phyloP scores from a whole-genome alignment of 2,797 vertebrate species.

The Diplodus puntazzo region DNA sequence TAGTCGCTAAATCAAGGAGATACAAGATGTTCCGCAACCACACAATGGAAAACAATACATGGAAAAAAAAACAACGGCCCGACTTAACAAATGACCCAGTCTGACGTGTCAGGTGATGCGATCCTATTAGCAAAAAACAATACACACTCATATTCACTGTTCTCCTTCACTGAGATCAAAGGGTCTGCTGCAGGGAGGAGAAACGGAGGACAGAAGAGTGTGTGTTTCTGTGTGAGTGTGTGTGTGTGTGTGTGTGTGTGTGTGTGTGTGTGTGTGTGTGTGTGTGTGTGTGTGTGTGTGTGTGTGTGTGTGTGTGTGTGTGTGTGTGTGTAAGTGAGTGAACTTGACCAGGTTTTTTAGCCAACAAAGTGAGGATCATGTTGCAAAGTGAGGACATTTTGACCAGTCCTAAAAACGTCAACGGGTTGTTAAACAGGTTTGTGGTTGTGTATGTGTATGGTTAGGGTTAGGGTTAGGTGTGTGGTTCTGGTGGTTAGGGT shows the following conservation, averaged over 20 bases:
- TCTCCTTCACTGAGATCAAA: constrained; percentile 62
- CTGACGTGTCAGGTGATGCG: not conserved
- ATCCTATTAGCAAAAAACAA: not conserved
- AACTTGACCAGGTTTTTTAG: too few relatives aligned
- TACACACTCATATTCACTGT: constrained; percentile 30
- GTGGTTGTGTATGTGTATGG: too few relatives aligned
- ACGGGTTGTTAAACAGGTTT: too few relatives aligned
- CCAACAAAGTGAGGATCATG: too few relatives aligned
- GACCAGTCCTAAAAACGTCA: too few relatives aligned
- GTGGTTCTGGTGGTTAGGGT: too few relatives aligned
- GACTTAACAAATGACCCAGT: constrained; percentile 5
- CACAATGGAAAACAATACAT: not conserved
- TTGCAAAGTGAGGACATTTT: too few relatives aligned
- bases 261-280: not conserved
- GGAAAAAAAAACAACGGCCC: not conserved
- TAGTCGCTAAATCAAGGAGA: constrained; percentile 17
- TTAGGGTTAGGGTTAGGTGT: too few relatives aligned
- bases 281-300: not conserved
- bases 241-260: not conserved
- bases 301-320: not conserved
- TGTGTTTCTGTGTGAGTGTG: not conserved
- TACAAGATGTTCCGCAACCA: constrained; percentile 5
- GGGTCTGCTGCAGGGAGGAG: constrained; percentile 16
- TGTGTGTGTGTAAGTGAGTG: not conserved
- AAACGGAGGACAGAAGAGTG: constrained; percentile 1